Percentiles rank a stretch among this genome's conserved stretches.
Conservation (phyloP, 2,888 invertebrate species). For the Cosmopolites sordidus region DNA sequence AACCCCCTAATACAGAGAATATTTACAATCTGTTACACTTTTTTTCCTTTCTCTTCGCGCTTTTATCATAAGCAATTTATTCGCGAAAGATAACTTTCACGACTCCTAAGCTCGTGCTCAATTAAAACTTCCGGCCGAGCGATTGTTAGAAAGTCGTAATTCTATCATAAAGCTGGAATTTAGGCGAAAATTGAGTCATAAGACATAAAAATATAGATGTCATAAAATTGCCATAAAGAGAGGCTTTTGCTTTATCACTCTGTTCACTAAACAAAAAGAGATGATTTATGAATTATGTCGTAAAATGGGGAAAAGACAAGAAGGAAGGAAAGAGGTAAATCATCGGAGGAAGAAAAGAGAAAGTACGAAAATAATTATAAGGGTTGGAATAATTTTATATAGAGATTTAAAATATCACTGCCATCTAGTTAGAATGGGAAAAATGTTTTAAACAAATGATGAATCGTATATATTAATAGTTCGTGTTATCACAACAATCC, state of each 20-base stretch:
- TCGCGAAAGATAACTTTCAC: background rate
- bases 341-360: background rate
- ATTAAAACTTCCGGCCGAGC: slow-evolving; percentile 7
- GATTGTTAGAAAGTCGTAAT: slow-evolving; percentile 8
- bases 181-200: slow-evolving; percentile 12
- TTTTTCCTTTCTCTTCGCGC: background rate
- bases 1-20: no score
- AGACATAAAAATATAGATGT: slow-evolving; percentile 9
- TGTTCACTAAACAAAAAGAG: slow-evolving; percentile 1
- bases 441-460: no score
- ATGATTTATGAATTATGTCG: background rate
- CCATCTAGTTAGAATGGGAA: no score
- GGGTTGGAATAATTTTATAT: no score
- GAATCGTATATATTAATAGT: no score
- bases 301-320: background rate
- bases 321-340: background rate
- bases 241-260: slow-evolving; percentile 1
- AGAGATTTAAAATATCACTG: no score
- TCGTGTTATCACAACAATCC: no score
- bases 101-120: slow-evolving; percentile 3
- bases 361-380: no score
- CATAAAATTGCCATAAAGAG: slow-evolving; percentile 1
- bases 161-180: slow-evolving; percentile 10
- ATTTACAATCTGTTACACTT: no score
- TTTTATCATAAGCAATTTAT: background rate